phyloP scores from a whole-genome alignment of 2,888 invertebrate genomes.

The Quadriops clusia region DNA sequence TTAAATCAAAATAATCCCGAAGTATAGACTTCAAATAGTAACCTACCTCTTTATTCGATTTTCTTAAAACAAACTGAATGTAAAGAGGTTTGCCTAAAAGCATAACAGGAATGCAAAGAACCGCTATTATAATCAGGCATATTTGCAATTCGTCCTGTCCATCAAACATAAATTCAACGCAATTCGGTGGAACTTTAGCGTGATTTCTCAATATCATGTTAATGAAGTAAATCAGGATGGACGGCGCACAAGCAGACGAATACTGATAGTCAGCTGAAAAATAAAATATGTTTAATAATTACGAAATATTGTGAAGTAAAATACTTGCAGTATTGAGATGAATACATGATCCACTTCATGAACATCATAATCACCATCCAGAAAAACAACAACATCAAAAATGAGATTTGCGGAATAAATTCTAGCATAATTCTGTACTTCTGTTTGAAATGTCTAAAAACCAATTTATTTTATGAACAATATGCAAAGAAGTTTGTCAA shows the following conservation, averaged over 20 bases:
- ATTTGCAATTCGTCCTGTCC: slow-evolving; percentile 50
- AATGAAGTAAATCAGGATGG: slow-evolving; percentile 64
- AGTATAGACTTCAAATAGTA: too few relatives aligned
- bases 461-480: too few relatives aligned
- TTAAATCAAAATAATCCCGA: too few relatives aligned
- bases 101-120: slow-evolving; percentile 66
- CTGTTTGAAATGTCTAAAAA: slow-evolving; percentile 64
- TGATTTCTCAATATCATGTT: slow-evolving; percentile 59
- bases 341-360: slow-evolving; percentile 76
- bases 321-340: slow-evolving; percentile 37
- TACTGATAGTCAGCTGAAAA: slow-evolving; percentile 17
- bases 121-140: slow-evolving; percentile 48
- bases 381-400: slow-evolving; percentile 75
- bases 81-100: slow-evolving; percentile 66
- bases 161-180: slow-evolving; percentile 47
- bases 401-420: slow-evolving; percentile 86
- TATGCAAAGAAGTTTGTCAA: slow-evolving; percentile 54
- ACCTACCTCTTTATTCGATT: slow-evolving; percentile 20
- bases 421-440: slow-evolving; percentile 72
- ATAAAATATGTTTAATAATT: slow-evolving; percentile 8
- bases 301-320: background rate
- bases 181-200: slow-evolving; percentile 30
- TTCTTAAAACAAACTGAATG: slow-evolving; percentile 35
- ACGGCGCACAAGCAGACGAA: slow-evolving; percentile 54
- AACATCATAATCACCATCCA: slow-evolving; percentile 89